These are phyloP conservation scores for Rhorus exstirpatorius DNA, from an alignment of 2,888 invertebrate species.

Conservation along the genomic window DNA sequence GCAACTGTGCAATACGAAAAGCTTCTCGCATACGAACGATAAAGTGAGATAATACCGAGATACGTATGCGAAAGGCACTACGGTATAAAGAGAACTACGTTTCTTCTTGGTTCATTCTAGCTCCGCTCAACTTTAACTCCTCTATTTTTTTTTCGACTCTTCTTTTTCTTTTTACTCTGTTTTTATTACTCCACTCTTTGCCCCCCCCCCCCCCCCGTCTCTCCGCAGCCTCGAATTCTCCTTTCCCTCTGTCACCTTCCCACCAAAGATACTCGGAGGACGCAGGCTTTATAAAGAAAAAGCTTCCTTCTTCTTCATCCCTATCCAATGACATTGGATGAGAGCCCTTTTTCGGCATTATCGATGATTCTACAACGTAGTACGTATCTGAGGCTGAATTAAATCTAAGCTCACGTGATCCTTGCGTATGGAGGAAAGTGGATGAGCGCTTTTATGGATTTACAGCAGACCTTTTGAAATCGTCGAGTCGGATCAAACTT, in stretches of 20 bases:
- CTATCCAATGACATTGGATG: slow-evolving; percentile 40
- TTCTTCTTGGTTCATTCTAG: slow-evolving; percentile 53
- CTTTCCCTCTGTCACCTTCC: slow-evolving; percentile 22
- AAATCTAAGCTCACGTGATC: slow-evolving; percentile 27
- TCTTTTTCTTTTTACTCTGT: slow-evolving; percentile 33
- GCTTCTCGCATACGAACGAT: slow-evolving; percentile 68
- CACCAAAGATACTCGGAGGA: slow-evolving; percentile 45
- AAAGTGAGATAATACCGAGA: slow-evolving; percentile 69
- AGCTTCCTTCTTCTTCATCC: slow-evolving; percentile 29
- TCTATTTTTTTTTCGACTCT: slow-evolving; percentile 18
- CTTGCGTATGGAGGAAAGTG: background rate
- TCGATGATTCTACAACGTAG: slow-evolving; percentile 36
- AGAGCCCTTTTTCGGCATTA: slow-evolving; percentile 44
- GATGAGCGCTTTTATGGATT: background rate
- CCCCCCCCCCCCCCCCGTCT: background rate
- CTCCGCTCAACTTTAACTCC: slow-evolving; percentile 29
- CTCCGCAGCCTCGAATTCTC: slow-evolving; percentile 40
- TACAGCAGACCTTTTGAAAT: too few species aligned
- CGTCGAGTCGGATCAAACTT: too few species aligned
- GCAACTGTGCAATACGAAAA: slow-evolving; percentile 52
- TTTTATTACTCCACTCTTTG: slow-evolving; percentile 24
- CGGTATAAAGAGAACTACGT: slow-evolving; percentile 58
- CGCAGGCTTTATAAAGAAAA: slow-evolving; percentile 58
- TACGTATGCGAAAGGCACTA: slow-evolving; percentile 68
- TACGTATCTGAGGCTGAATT: slow-evolving; percentile 12